Evolutionary conservation across 2,113 vertebrate genomes (phyloP), one percentile per base, ranked within the genome.

Genomic region (Colistium nudipinnis): DNA sequence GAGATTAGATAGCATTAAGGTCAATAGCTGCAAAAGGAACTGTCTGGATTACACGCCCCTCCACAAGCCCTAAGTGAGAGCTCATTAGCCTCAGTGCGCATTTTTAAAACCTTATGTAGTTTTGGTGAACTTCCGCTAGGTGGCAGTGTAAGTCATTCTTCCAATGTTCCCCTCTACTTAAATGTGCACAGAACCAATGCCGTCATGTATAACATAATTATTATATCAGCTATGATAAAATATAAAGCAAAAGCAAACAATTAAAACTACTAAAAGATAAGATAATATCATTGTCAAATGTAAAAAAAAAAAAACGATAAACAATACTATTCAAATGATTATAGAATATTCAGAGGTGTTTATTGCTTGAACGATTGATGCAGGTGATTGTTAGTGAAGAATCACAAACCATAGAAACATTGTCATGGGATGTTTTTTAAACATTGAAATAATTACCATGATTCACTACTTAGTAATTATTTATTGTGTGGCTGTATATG

Each of bases 101-200:
- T 35, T 20, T 16, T 25, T 59, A 13, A 31, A 57, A 24, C 22
- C 27, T 19, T 16, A n/a, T 64, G 83, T 47, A 74, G 24, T 56
- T 77, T 20, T 24, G 1, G 4, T 35, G 7, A 76, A 33, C 1
- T 22, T 5, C 84, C 89, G 88, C 79, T 41, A 83, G 86, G 68
- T 12, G 1, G 74, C 81, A 86, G 81, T 61, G 41, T 75, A 83
- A 39, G 2, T 13, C 66, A 65, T 14, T 38, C 19, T 43, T 68
- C n/a, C 10, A 4, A 57, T 22, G n/a, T n/a, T 30, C 8, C 11
- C 55, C 19, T 30, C 13, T 31, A 51, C 61, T 45, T 17, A 56
- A 1, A 66, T 27, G 2, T 4, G 4, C 11, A 39, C 6, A 2
- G 22, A 27, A 39, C 16, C 35, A 41, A 12, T n/a, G n/a, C 35